Evolutionary conservation across 2,113 vertebrate species (phyloP).

Genomic region (Python bivittatus): DNA sequence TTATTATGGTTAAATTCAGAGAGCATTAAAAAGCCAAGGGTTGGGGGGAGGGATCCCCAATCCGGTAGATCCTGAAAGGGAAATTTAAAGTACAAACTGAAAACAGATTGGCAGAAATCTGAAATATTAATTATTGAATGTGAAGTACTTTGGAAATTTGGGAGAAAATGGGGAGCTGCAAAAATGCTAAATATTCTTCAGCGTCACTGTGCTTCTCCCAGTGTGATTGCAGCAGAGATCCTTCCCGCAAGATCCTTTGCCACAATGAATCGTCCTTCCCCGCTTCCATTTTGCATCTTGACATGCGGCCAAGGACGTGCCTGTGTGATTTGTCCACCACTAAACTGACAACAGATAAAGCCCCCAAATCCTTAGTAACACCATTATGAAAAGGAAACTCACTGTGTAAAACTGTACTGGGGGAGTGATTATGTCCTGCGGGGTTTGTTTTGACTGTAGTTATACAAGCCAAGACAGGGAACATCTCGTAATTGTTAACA

Average conservation of each 20-base stretch:
- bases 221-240: not conserved
- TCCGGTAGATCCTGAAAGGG: not conserved
- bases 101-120: not conserved
- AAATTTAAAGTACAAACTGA: not conserved
- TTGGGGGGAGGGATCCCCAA: not conserved
- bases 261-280: not conserved
- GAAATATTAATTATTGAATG: not conserved
- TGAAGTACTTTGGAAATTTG: not conserved
- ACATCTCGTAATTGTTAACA: constrained; percentile 51
- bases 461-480: constrained; percentile 23
- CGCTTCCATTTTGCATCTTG: not conserved
- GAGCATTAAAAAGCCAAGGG: not conserved
- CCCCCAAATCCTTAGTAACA: constrained; percentile 25
- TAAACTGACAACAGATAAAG: not conserved
- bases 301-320: fast-evolving
- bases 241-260: not conserved
- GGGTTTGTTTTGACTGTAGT: constrained; percentile 54
- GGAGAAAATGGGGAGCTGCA: not conserved
- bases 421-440: constrained; percentile 14
- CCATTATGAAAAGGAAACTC: constrained; percentile 18
- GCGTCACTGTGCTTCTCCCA: not conserved
- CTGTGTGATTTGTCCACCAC: not conserved
- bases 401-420: not conserved
- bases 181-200: not conserved
- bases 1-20: not conserved